phyloP scores from a whole-genome alignment of 1,140 invertebrate species.

The Hylyphantes graminicola region DNA sequence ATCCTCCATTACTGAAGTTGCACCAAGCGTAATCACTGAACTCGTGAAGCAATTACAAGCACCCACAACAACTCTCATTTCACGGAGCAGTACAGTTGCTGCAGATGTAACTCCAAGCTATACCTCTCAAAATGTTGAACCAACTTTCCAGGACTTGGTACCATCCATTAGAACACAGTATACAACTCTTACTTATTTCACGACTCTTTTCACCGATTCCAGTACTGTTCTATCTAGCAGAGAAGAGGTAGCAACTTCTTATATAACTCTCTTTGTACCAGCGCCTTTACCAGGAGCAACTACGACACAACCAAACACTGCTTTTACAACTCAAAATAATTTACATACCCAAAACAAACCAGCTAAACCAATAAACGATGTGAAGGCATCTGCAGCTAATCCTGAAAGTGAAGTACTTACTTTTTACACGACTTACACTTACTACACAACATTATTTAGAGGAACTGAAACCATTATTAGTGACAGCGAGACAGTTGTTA shows the following conservation, averaged over 20 bases:
- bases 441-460: slow-evolving; percentile 63
- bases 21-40: slow-evolving; percentile 62
- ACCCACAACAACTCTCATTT: neutral
- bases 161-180: slow-evolving; percentile 63
- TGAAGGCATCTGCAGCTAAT: neutral
- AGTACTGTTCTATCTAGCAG: slow-evolving; percentile 59
- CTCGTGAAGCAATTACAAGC: slow-evolving; percentile 33
- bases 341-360: neutral
- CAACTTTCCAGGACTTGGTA: slow-evolving; percentile 57
- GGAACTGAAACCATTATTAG: slow-evolving; percentile 60
- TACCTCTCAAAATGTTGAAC: slow-evolving; percentile 16
- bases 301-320: neutral
- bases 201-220: slow-evolving; percentile 62
- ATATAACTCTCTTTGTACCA: slow-evolving; percentile 63
- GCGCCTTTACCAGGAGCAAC: slow-evolving; percentile 29
- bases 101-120: slow-evolving; percentile 6
- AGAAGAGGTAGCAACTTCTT: slow-evolving; percentile 61
- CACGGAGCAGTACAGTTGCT: neutral
- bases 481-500: slow-evolving; percentile 62
- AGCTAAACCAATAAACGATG: slow-evolving; percentile 9
- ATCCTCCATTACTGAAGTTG: slow-evolving; percentile 63
- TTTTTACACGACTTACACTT: slow-evolving; percentile 63
- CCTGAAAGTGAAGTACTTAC: slow-evolving; percentile 50
- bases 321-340: slow-evolving; percentile 8
- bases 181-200: slow-evolving; percentile 64